phyloP scores from a whole-genome alignment of 2,888 invertebrate genomes.

The Branchipolynoe longqiensis region DNA sequence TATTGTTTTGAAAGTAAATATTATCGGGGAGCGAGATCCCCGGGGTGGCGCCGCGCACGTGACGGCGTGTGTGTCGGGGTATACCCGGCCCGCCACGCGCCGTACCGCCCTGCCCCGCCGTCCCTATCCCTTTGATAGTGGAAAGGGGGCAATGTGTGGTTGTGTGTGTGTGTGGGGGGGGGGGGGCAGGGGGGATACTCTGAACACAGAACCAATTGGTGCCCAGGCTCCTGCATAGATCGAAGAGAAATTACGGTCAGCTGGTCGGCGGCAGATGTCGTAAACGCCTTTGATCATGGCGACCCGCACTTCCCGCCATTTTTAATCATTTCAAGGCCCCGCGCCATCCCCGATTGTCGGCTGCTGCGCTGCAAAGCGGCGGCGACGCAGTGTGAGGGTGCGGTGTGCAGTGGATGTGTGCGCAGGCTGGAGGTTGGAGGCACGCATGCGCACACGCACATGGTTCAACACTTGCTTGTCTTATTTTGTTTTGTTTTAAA shows the following conservation, averaged over 20 bases:
- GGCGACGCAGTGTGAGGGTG: too few relatives aligned
- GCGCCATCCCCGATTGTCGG: slow-evolving; percentile 5
- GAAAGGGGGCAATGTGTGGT: background rate
- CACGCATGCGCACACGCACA: slow-evolving; percentile 20
- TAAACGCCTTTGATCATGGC: slow-evolving; percentile 54
- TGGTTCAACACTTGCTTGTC: background rate
- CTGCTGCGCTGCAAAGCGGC: too few relatives aligned
- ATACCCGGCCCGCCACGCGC: too few relatives aligned
- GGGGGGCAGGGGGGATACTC: too few relatives aligned
- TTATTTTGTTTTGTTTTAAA: background rate
- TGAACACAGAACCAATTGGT: slow-evolving; percentile 55
- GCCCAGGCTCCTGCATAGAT: slow-evolving; percentile 53
- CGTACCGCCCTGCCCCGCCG: too few relatives aligned
- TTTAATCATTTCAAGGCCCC: slow-evolving; percentile 51
- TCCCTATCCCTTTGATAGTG: slow-evolving; percentile 52
- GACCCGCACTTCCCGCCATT: slow-evolving; percentile 39
- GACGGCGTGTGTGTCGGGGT: too few relatives aligned
- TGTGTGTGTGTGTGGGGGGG: too few relatives aligned
- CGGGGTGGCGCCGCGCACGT: too few relatives aligned
- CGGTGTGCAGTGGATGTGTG: slow-evolving; percentile 13
- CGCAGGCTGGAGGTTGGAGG: background rate
- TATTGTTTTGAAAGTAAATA: slow-evolving; percentile 57
- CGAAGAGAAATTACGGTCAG: slow-evolving; percentile 57
- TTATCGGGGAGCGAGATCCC: slow-evolving; percentile 56
- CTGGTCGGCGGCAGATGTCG: slow-evolving; percentile 37